A percentile compares a stretch with the other conserved stretches of the same genome.
phyloP scores from a whole-genome alignment of 23 tunicate species.

The Phallusia fumigata region DNA sequence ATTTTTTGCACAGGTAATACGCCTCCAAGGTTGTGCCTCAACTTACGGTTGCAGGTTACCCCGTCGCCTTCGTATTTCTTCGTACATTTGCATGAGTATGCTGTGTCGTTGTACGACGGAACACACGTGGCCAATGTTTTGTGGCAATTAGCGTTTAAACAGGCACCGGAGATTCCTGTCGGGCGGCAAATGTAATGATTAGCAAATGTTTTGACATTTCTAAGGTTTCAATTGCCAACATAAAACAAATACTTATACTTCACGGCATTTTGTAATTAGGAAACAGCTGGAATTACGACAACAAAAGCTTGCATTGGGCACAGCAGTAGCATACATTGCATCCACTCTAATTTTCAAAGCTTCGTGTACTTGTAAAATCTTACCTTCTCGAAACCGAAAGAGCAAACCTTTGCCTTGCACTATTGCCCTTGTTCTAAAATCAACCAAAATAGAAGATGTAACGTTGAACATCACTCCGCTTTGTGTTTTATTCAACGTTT shows the following conservation, averaged over 20 bases:
- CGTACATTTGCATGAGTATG: neutral
- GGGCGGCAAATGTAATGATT: too few species aligned
- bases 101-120: neutral
- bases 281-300: too few species aligned
- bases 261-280: too few species aligned
- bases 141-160: neutral
- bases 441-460: neutral
- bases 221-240: too few species aligned
- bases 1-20: neutral
- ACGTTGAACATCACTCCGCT: neutral
- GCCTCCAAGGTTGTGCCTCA: neutral
- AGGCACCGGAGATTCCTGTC: neutral
- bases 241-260: too few species aligned
- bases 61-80: conserved; percentile 3
- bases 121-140: neutral
- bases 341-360: too few species aligned
- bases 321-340: too few species aligned
- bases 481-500: neutral
- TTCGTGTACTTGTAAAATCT: neutral
- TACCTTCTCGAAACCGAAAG: neutral
- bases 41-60: neutral
- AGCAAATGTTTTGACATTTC: too few species aligned
- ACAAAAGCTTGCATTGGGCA: too few species aligned
- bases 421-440: neutral
- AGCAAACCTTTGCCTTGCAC: neutral